Conservation (phyloP, 2,888 invertebrate genomes). For the Cantharis flavilabris region DNA sequence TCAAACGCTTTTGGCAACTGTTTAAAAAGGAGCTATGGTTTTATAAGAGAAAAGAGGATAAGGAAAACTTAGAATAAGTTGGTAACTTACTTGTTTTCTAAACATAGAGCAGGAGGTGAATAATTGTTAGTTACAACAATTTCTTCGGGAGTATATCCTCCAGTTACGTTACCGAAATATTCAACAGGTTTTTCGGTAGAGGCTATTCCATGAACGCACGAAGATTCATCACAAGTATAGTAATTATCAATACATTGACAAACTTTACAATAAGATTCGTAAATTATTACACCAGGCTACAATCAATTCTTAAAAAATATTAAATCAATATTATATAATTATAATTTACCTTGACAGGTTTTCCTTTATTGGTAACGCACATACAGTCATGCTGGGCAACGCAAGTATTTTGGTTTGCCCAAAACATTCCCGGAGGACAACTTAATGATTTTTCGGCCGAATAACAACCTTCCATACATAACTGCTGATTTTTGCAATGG, state of each 20-base stretch:
- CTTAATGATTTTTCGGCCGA: constrained; percentile 41
- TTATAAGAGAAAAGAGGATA: no score
- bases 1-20: no score
- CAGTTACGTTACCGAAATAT: not conserved
- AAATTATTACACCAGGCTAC: constrained; percentile 70
- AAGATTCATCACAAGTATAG: constrained; percentile 67
- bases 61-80: not conserved
- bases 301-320: constrained; percentile 24
- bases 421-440: constrained; percentile 66
- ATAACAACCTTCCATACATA: constrained; percentile 51
- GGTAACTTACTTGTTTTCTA: constrained; percentile 47
- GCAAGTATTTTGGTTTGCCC: constrained; percentile 76
- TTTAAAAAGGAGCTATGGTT: no score
- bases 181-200: not conserved
- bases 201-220: constrained; percentile 50
- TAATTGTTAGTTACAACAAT: constrained; percentile 40
- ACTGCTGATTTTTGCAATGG: constrained; percentile 55
- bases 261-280: constrained; percentile 66
- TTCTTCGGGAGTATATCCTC: not conserved
- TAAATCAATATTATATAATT: not conserved
- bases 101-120: constrained; percentile 55
- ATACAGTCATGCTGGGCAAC: constrained; percentile 75
- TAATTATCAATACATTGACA: constrained; percentile 83
- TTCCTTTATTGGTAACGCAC: constrained; percentile 69
- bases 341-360: constrained; percentile 64